Base-by-base conservation (phyloP, 2,797 vertebrate genomes). In the Cryptoprocta ferox region DNA sequence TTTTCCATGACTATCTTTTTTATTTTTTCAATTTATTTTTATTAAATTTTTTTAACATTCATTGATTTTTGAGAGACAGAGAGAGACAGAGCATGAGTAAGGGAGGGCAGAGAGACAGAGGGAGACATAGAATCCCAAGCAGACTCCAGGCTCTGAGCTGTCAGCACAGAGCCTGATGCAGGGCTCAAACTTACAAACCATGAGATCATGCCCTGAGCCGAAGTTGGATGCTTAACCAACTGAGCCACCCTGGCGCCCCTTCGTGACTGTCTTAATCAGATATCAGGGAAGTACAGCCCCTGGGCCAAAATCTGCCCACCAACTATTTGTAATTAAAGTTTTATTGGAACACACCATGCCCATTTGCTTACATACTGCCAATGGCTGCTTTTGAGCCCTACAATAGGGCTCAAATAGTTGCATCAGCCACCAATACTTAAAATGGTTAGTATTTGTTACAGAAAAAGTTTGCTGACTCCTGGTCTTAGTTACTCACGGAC, bases 281-380 rank as follows among this genome's bases (percentile, higher is more conserved):
- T 13, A 70, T 56, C 19, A 73, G 48, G 26, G 30, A 73, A 78
- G 35, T 56, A 53, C 0, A 39, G 39, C 37, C 63, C 42, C 21
- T n/a, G 61, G 14, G 5, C 11, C 35, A 73, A 87, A 75, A 45
- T 14, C 10, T 59, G 21, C 6, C 6, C 28, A 35, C 28, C 42
- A n/a, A 79, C 39, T 70, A 78, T 35, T 78, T 78, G n/a, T 78
- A 63, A 59, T 35, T 75, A 56, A 83, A 83, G 30, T 37, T 71
- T 84, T 89, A 89, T 56, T 85, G 26, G 15, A 56, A 80, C 35
- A 37, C 26, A 28, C 19, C 3, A 12, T 8, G 30, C 3, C 18
- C 37, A 70, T 50, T 75, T 87, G 53, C 16, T 73, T 30, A 80
- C 48, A n/a, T 30, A 70, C 39, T 18, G 18, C 48, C 9, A 48